Evolutionary conservation across 1,140 invertebrate species (phyloP).

Genomic region (Linepithema humile): DNA sequence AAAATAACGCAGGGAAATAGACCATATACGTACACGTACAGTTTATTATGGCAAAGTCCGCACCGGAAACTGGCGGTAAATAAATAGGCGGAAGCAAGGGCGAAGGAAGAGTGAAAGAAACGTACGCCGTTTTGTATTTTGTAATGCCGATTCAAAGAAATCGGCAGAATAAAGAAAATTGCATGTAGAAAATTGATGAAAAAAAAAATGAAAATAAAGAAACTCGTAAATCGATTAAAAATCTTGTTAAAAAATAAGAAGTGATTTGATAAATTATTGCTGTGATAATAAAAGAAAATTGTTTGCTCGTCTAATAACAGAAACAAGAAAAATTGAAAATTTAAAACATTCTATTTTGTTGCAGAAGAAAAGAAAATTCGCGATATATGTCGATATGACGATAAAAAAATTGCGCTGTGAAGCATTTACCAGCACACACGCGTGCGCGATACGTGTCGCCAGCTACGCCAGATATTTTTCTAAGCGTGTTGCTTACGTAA

Average conservation of each 20-base stretch:
- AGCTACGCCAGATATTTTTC: constrained; percentile 35
- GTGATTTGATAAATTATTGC: background rate
- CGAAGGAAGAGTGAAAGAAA: constrained; percentile 20
- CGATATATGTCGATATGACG: too few species aligned
- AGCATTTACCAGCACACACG: background rate
- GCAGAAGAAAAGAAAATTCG: background rate
- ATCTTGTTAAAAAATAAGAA: background rate
- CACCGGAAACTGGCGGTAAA: constrained; percentile 42
- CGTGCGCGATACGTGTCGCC: background rate
- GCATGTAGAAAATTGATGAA: background rate
- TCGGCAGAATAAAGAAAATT: background rate
- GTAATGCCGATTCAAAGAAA: background rate
- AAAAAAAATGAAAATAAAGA: background rate
- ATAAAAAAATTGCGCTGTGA: constrained; percentile 5
- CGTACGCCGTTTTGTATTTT: background rate
- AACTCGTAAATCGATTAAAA: background rate
- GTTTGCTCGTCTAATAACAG: background rate
- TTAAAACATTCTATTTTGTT: background rate
- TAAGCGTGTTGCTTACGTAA: constrained; percentile 41
- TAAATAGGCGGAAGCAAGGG: constrained; percentile 38
- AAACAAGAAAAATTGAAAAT: background rate
- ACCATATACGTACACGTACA: constrained; percentile 28
- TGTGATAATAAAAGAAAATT: background rate
- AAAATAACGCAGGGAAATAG: constrained; percentile 41
- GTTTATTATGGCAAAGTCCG: constrained; percentile 23